phyloP scores from a whole-genome alignment of 2,113 vertebrate species.

The Elanus axillaris region DNA sequence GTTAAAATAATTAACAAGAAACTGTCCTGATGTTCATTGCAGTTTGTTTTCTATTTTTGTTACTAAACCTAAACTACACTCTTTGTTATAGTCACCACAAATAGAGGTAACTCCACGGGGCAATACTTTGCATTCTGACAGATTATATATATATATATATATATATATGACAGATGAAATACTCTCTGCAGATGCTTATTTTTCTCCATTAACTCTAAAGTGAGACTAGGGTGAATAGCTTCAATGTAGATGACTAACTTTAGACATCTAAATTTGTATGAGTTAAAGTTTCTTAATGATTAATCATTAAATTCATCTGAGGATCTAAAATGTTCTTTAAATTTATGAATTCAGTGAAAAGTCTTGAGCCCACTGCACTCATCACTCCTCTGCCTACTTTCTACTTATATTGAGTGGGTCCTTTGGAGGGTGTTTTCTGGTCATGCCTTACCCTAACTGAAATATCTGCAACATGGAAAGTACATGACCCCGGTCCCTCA shows the following conservation, averaged over 20 bases:
- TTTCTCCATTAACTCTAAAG: background rate
- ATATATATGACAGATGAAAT: background rate
- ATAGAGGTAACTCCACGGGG: background rate
- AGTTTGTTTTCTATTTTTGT: background rate
- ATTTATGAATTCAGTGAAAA: background rate
- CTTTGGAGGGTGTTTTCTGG: background rate
- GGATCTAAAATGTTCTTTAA: background rate
- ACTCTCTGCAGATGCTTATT: background rate
- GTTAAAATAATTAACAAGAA: background rate
- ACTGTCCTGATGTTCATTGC: background rate
- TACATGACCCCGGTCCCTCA: background rate
- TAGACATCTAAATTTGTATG: background rate
- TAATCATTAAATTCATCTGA: background rate
- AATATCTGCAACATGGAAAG: background rate
- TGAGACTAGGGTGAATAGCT: background rate
- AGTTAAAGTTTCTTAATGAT: background rate
- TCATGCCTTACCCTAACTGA: background rate
- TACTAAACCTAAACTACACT: background rate
- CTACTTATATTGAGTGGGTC: background rate
- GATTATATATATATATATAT: no score
- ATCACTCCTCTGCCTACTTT: background rate
- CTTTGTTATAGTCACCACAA: background rate
- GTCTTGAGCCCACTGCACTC: background rate
- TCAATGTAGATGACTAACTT: background rate
- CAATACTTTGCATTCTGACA: background rate